These are phyloP conservation scores for Lamellibrachia columna DNA, from an alignment of 2,888 invertebrate genomes.

Conservation along the genomic window DNA sequence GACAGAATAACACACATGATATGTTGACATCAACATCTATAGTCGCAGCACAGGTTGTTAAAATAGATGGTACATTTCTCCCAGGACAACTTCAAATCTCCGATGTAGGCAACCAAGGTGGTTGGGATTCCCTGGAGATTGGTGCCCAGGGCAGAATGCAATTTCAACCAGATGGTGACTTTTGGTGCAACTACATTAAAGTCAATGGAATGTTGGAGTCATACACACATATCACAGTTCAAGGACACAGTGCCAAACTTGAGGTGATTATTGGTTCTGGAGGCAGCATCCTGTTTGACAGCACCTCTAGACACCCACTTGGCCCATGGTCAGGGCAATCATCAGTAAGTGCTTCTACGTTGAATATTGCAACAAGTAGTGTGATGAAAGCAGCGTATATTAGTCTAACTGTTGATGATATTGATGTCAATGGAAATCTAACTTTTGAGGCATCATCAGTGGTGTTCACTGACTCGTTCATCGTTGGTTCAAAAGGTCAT, in stretches of 20 bases:
- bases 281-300: background rate
- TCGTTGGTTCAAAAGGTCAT: background rate
- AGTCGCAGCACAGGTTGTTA: background rate
- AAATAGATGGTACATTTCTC: slow-evolving; percentile 20
- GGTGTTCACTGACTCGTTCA: background rate
- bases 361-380: background rate
- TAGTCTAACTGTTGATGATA: background rate
- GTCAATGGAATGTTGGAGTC: background rate
- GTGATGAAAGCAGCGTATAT: background rate
- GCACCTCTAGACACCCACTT: background rate
- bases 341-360: background rate
- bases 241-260: background rate
- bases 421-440: background rate
- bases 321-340: slow-evolving; percentile 17
- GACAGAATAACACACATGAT: no score
- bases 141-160: background rate
- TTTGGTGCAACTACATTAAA: background rate
- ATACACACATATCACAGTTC: background rate
- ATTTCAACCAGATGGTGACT: background rate
- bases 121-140: background rate
- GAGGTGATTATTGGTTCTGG: background rate
- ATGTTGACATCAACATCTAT: background rate
- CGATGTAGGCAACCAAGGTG: background rate
- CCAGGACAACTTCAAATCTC: background rate
- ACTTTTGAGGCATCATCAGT: background rate